phyloP scores from a whole-genome alignment of 2,888 invertebrate genomes.

The Anorthoa munda region DNA sequence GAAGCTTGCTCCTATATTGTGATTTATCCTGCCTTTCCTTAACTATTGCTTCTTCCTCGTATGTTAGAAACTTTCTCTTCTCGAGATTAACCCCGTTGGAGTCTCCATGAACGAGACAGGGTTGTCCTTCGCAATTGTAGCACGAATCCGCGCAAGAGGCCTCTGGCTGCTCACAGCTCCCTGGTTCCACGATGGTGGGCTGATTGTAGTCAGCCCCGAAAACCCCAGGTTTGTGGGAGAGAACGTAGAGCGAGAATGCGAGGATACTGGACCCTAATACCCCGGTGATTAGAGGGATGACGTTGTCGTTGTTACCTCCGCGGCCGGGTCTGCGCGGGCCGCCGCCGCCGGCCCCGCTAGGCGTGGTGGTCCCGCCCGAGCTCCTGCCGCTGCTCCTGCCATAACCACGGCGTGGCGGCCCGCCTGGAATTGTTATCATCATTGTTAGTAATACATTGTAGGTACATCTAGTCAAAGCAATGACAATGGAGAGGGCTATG shows the following conservation, averaged over 20 bases:
- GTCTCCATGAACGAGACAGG: neutral
- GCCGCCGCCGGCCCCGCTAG: constrained; percentile 18
- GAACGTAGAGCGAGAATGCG: constrained; percentile 42
- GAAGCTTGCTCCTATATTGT: neutral
- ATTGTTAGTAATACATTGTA: neutral
- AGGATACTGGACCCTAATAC: constrained; percentile 50
- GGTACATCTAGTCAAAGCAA: no score
- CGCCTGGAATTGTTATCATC: constrained; percentile 42
- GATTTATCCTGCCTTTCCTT: neutral
- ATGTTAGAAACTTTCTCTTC: constrained; percentile 38
- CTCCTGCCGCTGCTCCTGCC: constrained; percentile 3
- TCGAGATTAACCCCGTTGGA: neutral
- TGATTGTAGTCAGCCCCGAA: neutral
- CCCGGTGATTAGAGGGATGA: constrained; percentile 48
- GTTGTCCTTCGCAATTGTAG: neutral
- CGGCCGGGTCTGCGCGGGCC: constrained; percentile 8
- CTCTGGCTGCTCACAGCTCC: neutral
- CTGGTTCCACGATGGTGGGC: neutral
- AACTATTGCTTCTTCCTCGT: constrained; percentile 23
- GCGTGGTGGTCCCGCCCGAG: constrained; percentile 1
- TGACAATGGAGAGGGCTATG: no score
- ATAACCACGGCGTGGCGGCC: constrained; percentile 24
- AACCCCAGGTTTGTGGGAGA: constrained; percentile 5
- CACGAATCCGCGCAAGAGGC: no score
- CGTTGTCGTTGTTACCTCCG: neutral